Conservation (phyloP, 2,113 vertebrate genomes). For the Geothlypis trichas region DNA sequence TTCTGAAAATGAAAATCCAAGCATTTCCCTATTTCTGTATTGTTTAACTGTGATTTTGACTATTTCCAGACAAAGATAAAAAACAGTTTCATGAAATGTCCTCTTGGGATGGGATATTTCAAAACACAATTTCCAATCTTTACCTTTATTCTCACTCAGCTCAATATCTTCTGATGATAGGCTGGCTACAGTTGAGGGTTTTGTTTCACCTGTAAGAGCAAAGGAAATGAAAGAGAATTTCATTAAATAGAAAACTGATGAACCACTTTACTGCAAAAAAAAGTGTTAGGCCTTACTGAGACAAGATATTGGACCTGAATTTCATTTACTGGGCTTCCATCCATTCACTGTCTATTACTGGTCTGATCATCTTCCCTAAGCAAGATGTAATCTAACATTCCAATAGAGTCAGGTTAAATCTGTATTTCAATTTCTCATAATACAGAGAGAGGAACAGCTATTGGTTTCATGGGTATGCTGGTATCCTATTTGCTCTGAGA, state of each 20-base stretch:
- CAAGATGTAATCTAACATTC: neutral
- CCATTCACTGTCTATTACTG: neutral
- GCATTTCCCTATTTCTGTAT: neutral
- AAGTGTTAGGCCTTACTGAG: neutral
- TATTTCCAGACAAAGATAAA: conserved; percentile 16
- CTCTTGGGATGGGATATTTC: neutral
- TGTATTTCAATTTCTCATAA: neutral
- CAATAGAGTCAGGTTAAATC: neutral
- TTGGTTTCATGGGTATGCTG: neutral
- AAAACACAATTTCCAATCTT: neutral
- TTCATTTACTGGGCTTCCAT: conserved; percentile 1
- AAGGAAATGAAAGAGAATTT: conserved; percentile 35
- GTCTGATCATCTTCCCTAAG: neutral
- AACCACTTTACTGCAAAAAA: neutral
- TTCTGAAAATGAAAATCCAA: conserved; percentile 9
- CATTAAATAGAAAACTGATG: neutral
- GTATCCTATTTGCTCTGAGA: neutral
- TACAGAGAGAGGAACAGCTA: neutral
- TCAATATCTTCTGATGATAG: conserved; percentile 33
- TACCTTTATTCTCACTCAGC: conserved; percentile 70
- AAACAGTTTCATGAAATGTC: neutral
- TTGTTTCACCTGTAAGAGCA: conserved; percentile 49
- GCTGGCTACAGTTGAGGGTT: neutral
- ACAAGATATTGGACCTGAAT: neutral
- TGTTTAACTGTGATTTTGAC: neutral